Conservation (phyloP, 2,113 vertebrate species). For the Strix aluco region DNA sequence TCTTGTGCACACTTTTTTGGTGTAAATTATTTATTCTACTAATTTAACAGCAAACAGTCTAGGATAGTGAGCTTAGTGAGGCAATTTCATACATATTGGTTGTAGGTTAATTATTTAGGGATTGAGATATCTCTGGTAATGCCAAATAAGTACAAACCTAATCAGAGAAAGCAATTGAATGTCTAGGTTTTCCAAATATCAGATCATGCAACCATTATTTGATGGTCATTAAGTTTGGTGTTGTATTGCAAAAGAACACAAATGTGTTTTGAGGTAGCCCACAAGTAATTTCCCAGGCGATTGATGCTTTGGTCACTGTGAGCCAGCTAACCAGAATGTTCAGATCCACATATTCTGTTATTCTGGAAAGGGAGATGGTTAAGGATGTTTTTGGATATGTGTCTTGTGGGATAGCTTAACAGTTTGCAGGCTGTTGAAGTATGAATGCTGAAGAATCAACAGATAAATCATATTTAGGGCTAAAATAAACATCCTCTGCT, state of each 20-base stretch:
- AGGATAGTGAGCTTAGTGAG: conserved; percentile 65
- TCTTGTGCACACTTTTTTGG: conserved; percentile 68
- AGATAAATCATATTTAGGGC: not conserved
- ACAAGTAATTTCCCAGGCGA: not conserved
- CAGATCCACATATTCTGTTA: not conserved
- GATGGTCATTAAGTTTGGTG: conserved; percentile 13
- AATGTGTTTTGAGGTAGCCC: not conserved
- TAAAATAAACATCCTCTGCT: not conserved
- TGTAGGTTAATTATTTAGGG: conserved; percentile 79
- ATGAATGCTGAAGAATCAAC: not conserved
- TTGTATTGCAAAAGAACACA: not conserved
- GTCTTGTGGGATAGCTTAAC: not conserved
- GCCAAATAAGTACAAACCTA: conserved; percentile 66
- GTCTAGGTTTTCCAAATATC: conserved; percentile 35
- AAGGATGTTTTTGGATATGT: not conserved
- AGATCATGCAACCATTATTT: conserved; percentile 22
- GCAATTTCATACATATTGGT: conserved; percentile 71
- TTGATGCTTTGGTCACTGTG: not conserved
- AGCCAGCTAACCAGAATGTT: not conserved
- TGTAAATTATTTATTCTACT: conserved; percentile 79
- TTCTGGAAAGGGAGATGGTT: not conserved
- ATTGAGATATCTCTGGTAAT: conserved; percentile 72
- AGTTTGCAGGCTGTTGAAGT: not conserved
- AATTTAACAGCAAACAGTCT: conserved; percentile 77
- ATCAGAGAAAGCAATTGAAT: conserved; percentile 48